Conservation (phyloP, 2,888 invertebrate genomes). For the Scrobipalpa atriplicella region DNA sequence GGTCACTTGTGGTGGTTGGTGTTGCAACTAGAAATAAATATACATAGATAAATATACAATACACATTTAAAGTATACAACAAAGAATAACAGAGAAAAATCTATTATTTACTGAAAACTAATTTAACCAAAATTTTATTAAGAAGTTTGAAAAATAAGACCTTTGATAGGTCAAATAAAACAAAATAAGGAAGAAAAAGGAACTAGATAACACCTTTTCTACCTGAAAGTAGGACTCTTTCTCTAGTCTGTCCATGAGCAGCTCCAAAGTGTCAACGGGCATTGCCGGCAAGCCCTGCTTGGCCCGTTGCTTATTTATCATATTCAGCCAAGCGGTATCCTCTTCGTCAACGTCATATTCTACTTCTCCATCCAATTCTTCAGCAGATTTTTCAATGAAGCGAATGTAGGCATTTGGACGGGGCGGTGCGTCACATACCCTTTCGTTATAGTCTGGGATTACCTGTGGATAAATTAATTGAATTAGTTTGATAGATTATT, state of each 20-base stretch:
- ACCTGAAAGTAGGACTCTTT: constrained; percentile 98
- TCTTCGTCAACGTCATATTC: constrained; percentile 99
- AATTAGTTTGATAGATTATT: no score
- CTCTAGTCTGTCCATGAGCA: constrained; percentile 98
- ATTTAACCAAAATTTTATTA: neutral
- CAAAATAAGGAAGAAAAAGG: neutral
- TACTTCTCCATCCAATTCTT: constrained; percentile 95
- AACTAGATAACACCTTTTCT: constrained; percentile 28
- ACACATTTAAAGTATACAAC: neutral
- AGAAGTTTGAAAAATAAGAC: neutral
- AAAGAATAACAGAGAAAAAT: neutral
- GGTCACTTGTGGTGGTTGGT: neutral
- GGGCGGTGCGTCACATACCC: constrained; percentile 91
- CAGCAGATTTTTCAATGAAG: constrained; percentile 96
- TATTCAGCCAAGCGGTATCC: constrained; percentile 96
- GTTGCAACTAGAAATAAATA: constrained; percentile 11
- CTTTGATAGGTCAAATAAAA: constrained; percentile 27
- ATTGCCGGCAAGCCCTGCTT: constrained; percentile 88
- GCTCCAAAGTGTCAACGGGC: constrained; percentile 94
- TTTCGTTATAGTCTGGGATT: constrained; percentile 87
- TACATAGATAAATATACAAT: constrained; percentile 1
- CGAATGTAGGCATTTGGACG: constrained; percentile 95
- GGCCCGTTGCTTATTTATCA: constrained; percentile 92
- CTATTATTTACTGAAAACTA: no score
- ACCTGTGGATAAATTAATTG: constrained; percentile 64